phyloP scores from a whole-genome alignment of 1,140 invertebrate genomes.

The Tachypleus tridentatus region DNA sequence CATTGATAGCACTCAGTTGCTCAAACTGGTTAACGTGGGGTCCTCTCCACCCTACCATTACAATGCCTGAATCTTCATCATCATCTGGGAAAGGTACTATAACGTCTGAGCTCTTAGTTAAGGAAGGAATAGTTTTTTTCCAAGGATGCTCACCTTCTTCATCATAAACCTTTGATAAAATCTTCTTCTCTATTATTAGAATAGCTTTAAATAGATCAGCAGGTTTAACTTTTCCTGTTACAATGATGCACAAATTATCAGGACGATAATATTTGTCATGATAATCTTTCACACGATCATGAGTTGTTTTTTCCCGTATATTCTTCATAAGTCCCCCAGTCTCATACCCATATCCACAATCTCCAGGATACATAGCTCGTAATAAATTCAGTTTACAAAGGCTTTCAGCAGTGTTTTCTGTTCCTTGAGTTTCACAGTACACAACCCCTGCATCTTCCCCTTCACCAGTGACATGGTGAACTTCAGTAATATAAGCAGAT shows the following conservation, averaged over 20 bases:
- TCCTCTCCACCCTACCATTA: slow-evolving; percentile 69
- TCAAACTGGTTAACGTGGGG: slow-evolving; percentile 39
- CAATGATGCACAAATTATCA: slow-evolving; percentile 72
- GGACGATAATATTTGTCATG: slow-evolving; percentile 78
- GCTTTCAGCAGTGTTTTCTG: slow-evolving; percentile 66
- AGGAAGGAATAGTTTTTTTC: slow-evolving; percentile 53
- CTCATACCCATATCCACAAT: slow-evolving; percentile 69
- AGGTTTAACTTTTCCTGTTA: slow-evolving; percentile 65
- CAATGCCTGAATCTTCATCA: slow-evolving; percentile 70
- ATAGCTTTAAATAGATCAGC: slow-evolving; percentile 61
- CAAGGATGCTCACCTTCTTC: slow-evolving; percentile 56
- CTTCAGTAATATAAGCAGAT: slow-evolving; percentile 70
- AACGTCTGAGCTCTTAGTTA: slow-evolving; percentile 40
- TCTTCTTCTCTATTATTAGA: slow-evolving; percentile 60
- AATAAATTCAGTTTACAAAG: slow-evolving; percentile 45
- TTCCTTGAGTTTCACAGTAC: slow-evolving; percentile 84
- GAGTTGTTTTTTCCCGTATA: slow-evolving; percentile 62
- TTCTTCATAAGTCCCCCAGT: slow-evolving; percentile 75
- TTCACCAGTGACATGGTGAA: slow-evolving; percentile 76
- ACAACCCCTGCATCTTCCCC: slow-evolving; percentile 84
- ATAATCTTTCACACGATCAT: slow-evolving; percentile 58
- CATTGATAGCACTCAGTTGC: slow-evolving; percentile 45
- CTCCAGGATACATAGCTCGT: slow-evolving; percentile 58
- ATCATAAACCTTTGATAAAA: slow-evolving; percentile 51
- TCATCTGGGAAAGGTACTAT: slow-evolving; percentile 61